These are phyloP conservation scores for Mylabris phalerata DNA, from an alignment of 1,140 invertebrate species.

Conservation along the genomic window DNA sequence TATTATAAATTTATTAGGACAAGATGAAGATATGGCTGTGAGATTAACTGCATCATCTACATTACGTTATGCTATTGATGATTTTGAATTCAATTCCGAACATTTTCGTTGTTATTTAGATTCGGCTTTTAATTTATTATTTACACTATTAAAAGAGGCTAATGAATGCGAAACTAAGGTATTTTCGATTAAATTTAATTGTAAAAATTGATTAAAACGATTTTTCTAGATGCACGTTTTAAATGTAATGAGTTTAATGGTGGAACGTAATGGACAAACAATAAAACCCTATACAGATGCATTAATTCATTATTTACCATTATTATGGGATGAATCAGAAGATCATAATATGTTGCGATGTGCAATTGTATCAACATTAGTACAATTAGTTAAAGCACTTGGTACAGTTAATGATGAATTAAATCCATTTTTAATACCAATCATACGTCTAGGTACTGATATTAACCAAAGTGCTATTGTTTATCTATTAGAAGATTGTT, in stretches of 20 bases:
- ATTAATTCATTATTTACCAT: constrained; percentile 75
- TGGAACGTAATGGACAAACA: constrained; percentile 72
- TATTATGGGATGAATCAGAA: constrained; percentile 80
- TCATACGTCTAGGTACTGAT: constrained; percentile 76
- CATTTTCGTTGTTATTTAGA: constrained; percentile 79
- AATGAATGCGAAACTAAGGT: constrained; percentile 90
- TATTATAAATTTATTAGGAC: constrained; percentile 62
- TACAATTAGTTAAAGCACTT: constrained; percentile 65
- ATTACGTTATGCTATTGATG: constrained; percentile 76
- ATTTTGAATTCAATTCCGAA: constrained; percentile 85
- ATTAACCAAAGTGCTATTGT: constrained; percentile 72
- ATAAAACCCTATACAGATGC: constrained; percentile 64
- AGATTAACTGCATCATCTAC: constrained; percentile 68
- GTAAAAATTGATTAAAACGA: neutral
- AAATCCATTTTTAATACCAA: constrained; percentile 63
- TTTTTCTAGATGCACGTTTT: constrained; percentile 74
- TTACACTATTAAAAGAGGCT: constrained; percentile 78
- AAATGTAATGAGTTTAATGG: constrained; percentile 82
- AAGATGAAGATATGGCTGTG: constrained; percentile 75
- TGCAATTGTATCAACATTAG: constrained; percentile 81
- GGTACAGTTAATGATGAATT: constrained; percentile 53
- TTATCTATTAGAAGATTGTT: constrained; percentile 86
- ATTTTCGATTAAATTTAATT: constrained; percentile 22
- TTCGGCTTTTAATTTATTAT: constrained; percentile 68
- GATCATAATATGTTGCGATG: constrained; percentile 87